Base-by-base conservation (phyloP, 2,888 invertebrate genomes). In the Drosophila melanosoma region DNA sequence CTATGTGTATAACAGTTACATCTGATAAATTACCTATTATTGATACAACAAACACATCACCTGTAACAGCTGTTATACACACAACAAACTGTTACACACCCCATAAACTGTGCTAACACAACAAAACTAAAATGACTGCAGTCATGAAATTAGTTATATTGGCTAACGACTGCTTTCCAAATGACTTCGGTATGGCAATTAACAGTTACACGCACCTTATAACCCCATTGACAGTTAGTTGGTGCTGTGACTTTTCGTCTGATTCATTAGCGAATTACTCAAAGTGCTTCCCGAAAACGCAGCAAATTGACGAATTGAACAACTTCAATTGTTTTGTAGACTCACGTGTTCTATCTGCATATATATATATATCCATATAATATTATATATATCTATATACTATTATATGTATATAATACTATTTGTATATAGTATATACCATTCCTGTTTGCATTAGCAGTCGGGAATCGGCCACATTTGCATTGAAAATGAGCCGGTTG, bases 391-490 rank as follows among this genome's bases (percentile, higher is more conserved):
- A 23, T 5, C 6, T 40, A 49, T 5, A 12, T n/a, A 12, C 26
- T 26, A 26, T 26, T n/a, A 23, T 40, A 49, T 42, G 20, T 11
- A 20, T 42, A 6, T 20, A 20, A 40, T 11, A 5, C 11, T 42
- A 20, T 11, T 29, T 54, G 48, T 26, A 57, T 67, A 70, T 26
- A 62, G 32, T 48, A 32, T 45, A 51, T 38, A 56, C 23, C 45
- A 52, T 53, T 66, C 51, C 62, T 76, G 60, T 81, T 83, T 81
- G 65, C 56, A 56, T 70, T 78, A 71, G 79, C 76, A 70, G 76
- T 69, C 69, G 57, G 45, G 8, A 48, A 79, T 74, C 79, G 87
- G 79, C 64, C 68, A 73, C 69, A 84, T 87, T 78, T 82, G 81
- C 83, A 84, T 82, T 75, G 35, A 45, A 59, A 83, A 77, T 79